Conservation (phyloP, 2,888 invertebrate genomes). For the Megalurothrips usitatus region DNA sequence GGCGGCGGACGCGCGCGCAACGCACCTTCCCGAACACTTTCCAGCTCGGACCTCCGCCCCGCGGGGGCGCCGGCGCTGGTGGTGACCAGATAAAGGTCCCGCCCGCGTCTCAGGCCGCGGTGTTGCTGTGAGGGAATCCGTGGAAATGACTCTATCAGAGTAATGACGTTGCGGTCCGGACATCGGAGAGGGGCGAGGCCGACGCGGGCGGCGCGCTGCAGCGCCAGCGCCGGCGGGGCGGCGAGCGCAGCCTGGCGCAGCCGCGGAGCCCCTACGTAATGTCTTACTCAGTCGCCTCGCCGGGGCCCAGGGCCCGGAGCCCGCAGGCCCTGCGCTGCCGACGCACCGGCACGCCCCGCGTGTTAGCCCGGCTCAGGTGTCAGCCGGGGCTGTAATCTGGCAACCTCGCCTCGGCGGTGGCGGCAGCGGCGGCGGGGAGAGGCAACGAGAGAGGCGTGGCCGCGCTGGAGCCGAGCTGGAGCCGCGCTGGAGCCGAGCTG, state of each 20-base stretch:
- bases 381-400: conserved; percentile 2
- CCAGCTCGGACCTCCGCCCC: too few relatives aligned
- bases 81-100: not conserved
- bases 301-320: not conserved
- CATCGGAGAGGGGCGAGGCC: not conserved
- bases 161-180: not conserved
- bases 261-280: not conserved
- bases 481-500: not conserved
- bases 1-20: not conserved
- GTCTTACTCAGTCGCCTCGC: not conserved
- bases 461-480: not conserved
- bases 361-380: not conserved
- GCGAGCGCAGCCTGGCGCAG: too few relatives aligned
- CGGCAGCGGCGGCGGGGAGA: too few relatives aligned
- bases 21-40: too few relatives aligned
- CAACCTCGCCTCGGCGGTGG: not conserved
- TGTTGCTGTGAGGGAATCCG: not conserved
- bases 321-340: too few relatives aligned
- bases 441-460: too few relatives aligned
- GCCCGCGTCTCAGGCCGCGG: not conserved
- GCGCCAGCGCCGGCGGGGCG: too few relatives aligned
- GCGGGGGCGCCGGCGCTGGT: too few relatives aligned
- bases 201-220: too few relatives aligned
- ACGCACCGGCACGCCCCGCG: not conserved
- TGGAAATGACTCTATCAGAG: conserved; percentile 17